Evolutionary conservation across 2,113 vertebrate species (phyloP).

Genomic region (Callopanchax toddi): DNA sequence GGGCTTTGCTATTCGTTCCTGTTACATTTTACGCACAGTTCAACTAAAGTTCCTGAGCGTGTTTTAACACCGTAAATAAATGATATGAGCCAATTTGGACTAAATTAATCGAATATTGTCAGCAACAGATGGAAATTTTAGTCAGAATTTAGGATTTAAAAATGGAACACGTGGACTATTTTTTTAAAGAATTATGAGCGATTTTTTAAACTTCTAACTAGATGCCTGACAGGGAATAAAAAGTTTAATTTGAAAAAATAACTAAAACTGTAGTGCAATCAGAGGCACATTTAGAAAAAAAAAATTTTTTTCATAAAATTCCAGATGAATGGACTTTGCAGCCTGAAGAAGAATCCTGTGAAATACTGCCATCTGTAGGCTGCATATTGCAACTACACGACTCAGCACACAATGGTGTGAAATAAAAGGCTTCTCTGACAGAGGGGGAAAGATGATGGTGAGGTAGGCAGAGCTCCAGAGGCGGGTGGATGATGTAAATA

Average conservation of each 20-base stretch:
- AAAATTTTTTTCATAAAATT: conserved; percentile 4
- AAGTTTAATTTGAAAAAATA: neutral
- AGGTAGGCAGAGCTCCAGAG: neutral
- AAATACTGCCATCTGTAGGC: conserved; percentile 70
- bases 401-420: no score
- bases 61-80: neutral
- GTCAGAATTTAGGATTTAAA: no score
- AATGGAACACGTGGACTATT: no score
- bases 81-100: no score
- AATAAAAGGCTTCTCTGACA: neutral
- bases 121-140: no score
- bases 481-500: neutral
- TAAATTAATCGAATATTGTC: no score
- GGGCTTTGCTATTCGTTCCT: no score
- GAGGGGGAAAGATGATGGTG: neutral
- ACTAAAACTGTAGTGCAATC: no score
- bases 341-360: conserved; percentile 28
- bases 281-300: no score
- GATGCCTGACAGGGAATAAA: neutral
- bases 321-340: conserved; percentile 4
- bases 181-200: no score
- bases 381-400: conserved; percentile 2
- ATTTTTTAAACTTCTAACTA: neutral
- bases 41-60: neutral
- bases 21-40: neutral